Evolutionary conservation across 2,113 vertebrate genomes (phyloP), one percentile per base, ranked within the genome.

Genomic region (Sylvietta virens): DNA sequence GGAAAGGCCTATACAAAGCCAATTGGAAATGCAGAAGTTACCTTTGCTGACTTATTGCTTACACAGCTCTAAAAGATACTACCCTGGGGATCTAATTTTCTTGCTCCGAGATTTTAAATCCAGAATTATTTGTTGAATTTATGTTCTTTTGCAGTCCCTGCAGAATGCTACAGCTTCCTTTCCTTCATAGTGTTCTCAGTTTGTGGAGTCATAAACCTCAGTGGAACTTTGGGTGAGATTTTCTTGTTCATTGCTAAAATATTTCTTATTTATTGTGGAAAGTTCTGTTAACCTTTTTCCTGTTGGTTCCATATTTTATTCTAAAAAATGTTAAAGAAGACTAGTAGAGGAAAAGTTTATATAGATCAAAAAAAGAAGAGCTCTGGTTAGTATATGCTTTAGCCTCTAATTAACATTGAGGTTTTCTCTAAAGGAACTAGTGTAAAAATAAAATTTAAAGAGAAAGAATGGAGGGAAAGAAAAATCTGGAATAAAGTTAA

Each of bases 161-260:
- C 60, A 81, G 92, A 87, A 76, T 5, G 40, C 71, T 83, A 76
- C 90, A 56, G 26, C 84, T 95, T 96, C 58, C 48, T 86, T 81
- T 88, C 77, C 14, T 89, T 87, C 70, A 81, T 71, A 30, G 61
- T 90, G 80, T 90, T 91, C 39, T 86, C 71, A 31, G 26, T 40
- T 90, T 81, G 40, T 73, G 88, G 86, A 93, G 39, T 90, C 71
- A 48, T 86, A 92, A 87, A 86, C 51, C 72, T 86, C 20, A 19
- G 35, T 92, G 91, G 84, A 95, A 88, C 74, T 91, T 82, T 4
- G 31, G 95, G 95, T 97, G 81, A 95, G 95, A 95, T 87, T 77
- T 94, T 90, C 18, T 35, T 44, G 31, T 51, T 92, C 9, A 4
- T 86, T 81, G 11, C 11, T 83, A 56, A 94, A 92, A 51, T 90